A percentile compares a stretch with the other conserved stretches of the same genome.
Evolutionary conservation across 2,888 invertebrate species (phyloP).

Genomic region (Cantharis rustica): DNA sequence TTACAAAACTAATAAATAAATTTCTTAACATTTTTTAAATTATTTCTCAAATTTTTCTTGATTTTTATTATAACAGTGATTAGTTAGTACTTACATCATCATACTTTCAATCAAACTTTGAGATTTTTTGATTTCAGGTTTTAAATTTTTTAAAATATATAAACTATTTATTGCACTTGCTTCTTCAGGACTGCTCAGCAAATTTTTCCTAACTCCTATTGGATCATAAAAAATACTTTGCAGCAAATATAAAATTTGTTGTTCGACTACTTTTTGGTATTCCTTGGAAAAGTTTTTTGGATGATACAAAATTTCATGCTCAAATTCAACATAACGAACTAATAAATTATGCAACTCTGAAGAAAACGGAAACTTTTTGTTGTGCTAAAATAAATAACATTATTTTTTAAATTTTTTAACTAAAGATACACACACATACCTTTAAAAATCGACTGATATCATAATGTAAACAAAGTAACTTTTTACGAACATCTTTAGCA

Average conservation of each 20-base stretch:
- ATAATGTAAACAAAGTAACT: constrained; percentile 32
- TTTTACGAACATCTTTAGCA: constrained; percentile 30
- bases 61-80: neutral
- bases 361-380: constrained; percentile 28
- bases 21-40: neutral
- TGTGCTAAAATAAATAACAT: constrained; percentile 12
- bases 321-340: constrained; percentile 41
- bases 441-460: constrained; percentile 27
- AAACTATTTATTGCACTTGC: constrained; percentile 15
- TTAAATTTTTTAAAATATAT: constrained; percentile 8
- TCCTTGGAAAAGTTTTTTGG: constrained; percentile 23
- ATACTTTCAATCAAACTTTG: constrained; percentile 12
- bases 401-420: neutral
- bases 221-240: constrained; percentile 22
- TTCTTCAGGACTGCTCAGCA: neutral
- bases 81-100: constrained; percentile 17
- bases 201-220: neutral
- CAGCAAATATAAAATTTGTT: constrained; percentile 25
- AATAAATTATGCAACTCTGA: constrained; percentile 34
- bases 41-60: neutral
- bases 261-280: constrained; percentile 34
- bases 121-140: constrained; percentile 8
- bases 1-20: neutral
- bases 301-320: constrained; percentile 41
- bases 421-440: constrained; percentile 27